phyloP scores from a whole-genome alignment of 2,888 invertebrate species.

The Nasonia oneida region DNA sequence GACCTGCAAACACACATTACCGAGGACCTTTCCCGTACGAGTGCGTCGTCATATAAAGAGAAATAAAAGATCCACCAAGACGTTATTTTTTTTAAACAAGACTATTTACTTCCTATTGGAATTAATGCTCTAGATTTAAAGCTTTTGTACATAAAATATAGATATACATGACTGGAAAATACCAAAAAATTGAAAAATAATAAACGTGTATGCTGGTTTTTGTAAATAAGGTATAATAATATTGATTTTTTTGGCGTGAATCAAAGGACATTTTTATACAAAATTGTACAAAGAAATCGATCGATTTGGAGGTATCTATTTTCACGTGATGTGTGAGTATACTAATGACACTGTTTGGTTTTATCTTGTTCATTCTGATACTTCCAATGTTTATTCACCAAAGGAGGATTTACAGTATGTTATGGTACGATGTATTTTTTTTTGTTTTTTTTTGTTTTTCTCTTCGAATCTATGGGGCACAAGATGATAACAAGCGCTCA shows the following conservation, averaged over 20 bases:
- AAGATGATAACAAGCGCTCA: constrained; percentile 66
- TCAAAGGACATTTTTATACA: constrained; percentile 33
- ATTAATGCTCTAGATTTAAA: constrained; percentile 44
- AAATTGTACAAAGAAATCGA: constrained; percentile 10
- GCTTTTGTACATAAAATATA: constrained; percentile 52
- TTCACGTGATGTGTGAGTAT: background rate
- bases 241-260: constrained; percentile 37
- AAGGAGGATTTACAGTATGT: constrained; percentile 75
- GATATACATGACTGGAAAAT: constrained; percentile 45
- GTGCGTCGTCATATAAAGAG: constrained; percentile 84
- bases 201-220: constrained; percentile 17
- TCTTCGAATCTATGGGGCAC: constrained; percentile 69
- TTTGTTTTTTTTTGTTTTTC: constrained; percentile 52
- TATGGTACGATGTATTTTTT: constrained; percentile 67
- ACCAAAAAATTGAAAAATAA: constrained; percentile 44
- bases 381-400: constrained; percentile 76
- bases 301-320: constrained; percentile 6
- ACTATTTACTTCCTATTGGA: constrained; percentile 14
- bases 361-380: constrained; percentile 63
- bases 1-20: constrained; percentile 74
- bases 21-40: constrained; percentile 84
- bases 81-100: constrained; percentile 14
- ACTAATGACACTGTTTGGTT: constrained; percentile 44
- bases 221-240: constrained; percentile 48
- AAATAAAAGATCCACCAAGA: background rate